These are phyloP conservation scores for Rhinogobio ventralis DNA, from an alignment of 2,797 vertebrate species.

Conservation along the genomic window DNA sequence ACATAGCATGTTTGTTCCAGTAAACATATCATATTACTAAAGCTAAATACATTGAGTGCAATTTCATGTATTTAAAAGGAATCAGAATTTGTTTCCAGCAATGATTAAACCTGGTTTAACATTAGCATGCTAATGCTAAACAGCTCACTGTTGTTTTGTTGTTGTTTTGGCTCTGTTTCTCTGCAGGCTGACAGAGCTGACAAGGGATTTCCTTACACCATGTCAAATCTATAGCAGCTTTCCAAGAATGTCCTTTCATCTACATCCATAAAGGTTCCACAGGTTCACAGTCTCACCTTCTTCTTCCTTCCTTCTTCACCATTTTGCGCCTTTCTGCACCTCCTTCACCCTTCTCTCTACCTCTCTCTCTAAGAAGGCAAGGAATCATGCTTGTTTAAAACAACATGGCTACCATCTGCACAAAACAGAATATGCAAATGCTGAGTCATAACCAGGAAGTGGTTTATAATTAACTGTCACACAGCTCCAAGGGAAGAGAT, in stretches of 20 bases:
- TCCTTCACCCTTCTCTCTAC: neutral
- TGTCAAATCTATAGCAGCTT: slow-evolving; percentile 12
- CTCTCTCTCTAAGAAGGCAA: neutral
- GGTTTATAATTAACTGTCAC: slow-evolving; percentile 50
- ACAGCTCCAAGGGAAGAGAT: slow-evolving; percentile 33
- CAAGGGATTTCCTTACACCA: slow-evolving; percentile 31
- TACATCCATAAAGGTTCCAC: slow-evolving; percentile 12
- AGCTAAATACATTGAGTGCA: neutral
- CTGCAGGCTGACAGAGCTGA: slow-evolving; percentile 16
- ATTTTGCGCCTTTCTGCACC: neutral
- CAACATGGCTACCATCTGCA: slow-evolving; percentile 36
- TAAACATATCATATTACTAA: neutral
- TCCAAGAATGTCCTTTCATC: slow-evolving; percentile 38
- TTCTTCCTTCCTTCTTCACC: neutral
- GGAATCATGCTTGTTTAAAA: neutral
- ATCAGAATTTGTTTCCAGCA: slow-evolving; percentile 7
- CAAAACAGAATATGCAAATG: slow-evolving; percentile 21
- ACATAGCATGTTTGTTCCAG: neutral
- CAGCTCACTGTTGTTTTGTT: slow-evolving; percentile 32
- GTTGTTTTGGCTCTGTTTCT: slow-evolving; percentile 31
- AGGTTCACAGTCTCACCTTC: neutral
- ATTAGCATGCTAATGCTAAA: slow-evolving; percentile 19
- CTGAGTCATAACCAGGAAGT: slow-evolving; percentile 43
- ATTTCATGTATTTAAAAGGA: neutral
- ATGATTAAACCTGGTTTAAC: neutral